phyloP scores from a whole-genome alignment of 2,113 vertebrate species.

The Tursiops truncatus region DNA sequence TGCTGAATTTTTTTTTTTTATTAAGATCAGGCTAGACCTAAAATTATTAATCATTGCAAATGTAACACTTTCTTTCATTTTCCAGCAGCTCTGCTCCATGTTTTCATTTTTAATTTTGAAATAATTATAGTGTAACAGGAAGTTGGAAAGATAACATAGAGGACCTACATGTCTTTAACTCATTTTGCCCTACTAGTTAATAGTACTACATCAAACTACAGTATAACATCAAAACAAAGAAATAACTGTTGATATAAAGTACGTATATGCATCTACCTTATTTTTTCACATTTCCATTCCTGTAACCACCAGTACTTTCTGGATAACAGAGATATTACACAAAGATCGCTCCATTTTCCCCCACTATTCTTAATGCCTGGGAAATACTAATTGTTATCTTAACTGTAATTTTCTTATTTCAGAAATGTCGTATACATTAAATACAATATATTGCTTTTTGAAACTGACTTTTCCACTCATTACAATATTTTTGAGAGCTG shows the following conservation, averaged over 20 bases:
- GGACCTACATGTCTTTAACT: neutral
- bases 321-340: neutral
- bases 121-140: neutral
- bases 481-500: neutral
- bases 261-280: neutral
- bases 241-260: neutral
- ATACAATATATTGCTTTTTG: neutral
- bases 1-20: too few species aligned
- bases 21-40: too few species aligned
- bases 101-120: neutral
- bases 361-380: neutral
- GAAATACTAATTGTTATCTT: neutral
- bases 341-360: neutral
- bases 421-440: neutral
- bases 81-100: slow-evolving; percentile 35
- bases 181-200: neutral
- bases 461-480: neutral
- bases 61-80: too few species aligned
- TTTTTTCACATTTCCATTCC: neutral
- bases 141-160: neutral
- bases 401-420: neutral
- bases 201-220: neutral
- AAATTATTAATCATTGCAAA: too few species aligned
- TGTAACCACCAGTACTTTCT: neutral
- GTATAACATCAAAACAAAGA: neutral